Conservation (phyloP, 2,888 invertebrate genomes). For the Nomada fabriciana region DNA sequence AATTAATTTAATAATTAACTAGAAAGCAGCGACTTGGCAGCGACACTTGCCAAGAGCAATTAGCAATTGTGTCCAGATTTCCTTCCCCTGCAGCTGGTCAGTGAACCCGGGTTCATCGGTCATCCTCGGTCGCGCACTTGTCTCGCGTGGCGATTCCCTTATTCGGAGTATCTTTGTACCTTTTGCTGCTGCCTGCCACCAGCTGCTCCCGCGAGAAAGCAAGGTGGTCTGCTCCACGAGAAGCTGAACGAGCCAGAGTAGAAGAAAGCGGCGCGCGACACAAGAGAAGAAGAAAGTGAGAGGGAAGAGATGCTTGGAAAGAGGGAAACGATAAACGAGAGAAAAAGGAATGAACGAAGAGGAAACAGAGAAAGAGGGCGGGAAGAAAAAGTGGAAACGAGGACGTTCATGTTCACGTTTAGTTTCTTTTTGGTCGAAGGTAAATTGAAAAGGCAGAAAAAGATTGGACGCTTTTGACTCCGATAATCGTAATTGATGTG, state of each 20-base stretch:
- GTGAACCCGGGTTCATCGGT: conserved; percentile 80
- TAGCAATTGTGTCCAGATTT: conserved; percentile 41
- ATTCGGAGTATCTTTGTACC: conserved; percentile 76
- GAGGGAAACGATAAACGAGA: neutral
- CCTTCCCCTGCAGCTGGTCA: conserved; percentile 62
- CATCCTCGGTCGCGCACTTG: conserved; percentile 79
- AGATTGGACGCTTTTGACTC: no score
- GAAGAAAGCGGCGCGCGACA: conserved; percentile 29
- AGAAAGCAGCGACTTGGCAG: conserved; percentile 14
- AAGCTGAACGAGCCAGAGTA: conserved; percentile 19
- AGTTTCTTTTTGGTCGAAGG: neutral
- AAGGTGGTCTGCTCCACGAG: conserved; percentile 46
- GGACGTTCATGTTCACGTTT: neutral
- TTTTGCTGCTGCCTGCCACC: conserved; percentile 49
- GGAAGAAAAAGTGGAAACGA: neutral
- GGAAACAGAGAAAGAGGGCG: neutral
- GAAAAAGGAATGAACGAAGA: neutral
- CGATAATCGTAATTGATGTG: no score
- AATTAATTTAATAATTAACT: neutral
- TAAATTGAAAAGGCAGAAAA: neutral
- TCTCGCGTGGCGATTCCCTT: conserved; percentile 80
- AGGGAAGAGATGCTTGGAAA: neutral
- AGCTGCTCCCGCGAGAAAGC: conserved; percentile 52
- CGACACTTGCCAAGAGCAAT: conserved; percentile 40
- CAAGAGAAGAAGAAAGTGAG: conserved; percentile 3